Conservation (phyloP, 2,113 vertebrate genomes). For the Hemibagrus wyckioides region DNA sequence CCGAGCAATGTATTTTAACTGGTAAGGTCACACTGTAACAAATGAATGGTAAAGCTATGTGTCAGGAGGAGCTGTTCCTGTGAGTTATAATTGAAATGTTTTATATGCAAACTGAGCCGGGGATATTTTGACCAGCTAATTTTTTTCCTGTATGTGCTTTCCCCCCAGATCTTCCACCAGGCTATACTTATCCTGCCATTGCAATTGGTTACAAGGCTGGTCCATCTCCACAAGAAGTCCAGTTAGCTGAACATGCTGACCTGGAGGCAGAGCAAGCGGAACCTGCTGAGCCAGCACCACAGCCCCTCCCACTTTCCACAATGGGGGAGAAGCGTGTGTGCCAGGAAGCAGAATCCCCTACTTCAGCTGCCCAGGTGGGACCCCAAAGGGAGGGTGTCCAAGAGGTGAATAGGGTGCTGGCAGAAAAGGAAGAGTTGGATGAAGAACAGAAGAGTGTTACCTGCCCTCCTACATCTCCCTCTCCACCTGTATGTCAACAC, state of each 20-base stretch:
- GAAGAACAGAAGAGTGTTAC: slow-evolving; percentile 9
- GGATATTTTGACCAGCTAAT: not conserved
- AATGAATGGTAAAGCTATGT: slow-evolving; percentile 41
- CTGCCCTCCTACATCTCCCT: not conserved
- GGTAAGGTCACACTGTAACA: slow-evolving; percentile 48
- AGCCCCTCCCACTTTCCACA: slow-evolving; percentile 56
- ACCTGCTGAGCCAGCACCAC: slow-evolving; percentile 58
- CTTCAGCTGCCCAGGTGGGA: slow-evolving; percentile 41
- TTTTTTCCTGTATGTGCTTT: not conserved
- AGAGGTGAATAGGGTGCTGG: slow-evolving; percentile 42
- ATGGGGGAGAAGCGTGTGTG: slow-evolving; percentile 49
- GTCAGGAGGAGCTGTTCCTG: slow-evolving; percentile 12
- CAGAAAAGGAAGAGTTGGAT: not conserved
- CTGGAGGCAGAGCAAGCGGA: slow-evolving; percentile 79
- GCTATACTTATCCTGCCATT: slow-evolving; percentile 77
- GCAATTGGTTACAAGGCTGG: slow-evolving; percentile 79
- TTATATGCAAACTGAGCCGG: not conserved
- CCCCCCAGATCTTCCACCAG: slow-evolving; percentile 82
- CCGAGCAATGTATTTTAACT: slow-evolving; percentile 43
- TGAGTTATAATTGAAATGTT: slow-evolving; percentile 19
- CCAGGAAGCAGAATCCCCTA: slow-evolving; percentile 35
- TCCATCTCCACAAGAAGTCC: slow-evolving; percentile 74
- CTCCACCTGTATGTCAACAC: slow-evolving; percentile 15
- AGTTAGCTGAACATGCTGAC: slow-evolving; percentile 79
- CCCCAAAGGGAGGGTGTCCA: slow-evolving; percentile 54